phyloP scores from a whole-genome alignment of 2,888 invertebrate species.

The Aquatica leii region DNA sequence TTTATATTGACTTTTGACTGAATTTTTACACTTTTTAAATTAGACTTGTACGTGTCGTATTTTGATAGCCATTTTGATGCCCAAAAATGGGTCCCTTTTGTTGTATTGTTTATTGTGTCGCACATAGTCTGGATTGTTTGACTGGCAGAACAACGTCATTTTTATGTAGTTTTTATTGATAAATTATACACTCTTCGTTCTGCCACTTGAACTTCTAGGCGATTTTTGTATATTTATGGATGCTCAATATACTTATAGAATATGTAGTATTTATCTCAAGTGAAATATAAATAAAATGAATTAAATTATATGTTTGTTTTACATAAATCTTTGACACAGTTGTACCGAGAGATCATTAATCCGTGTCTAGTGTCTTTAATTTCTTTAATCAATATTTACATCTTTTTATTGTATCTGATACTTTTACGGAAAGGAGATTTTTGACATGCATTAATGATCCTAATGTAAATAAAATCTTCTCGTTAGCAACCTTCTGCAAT shows the following conservation, averaged over 20 bases:
- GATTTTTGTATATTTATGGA: conserved; percentile 60
- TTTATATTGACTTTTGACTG: conserved; percentile 53
- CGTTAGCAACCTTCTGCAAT: too few species aligned
- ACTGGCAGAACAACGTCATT: conserved; percentile 58
- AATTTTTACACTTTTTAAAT: conserved; percentile 57
- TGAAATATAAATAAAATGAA: conserved; percentile 47
- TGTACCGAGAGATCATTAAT: too few species aligned
- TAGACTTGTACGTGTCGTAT: conserved; percentile 57
- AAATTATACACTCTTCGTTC: conserved; percentile 43
- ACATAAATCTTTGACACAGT: too few species aligned
- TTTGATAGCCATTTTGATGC: conserved; percentile 58
- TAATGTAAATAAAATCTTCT: too few species aligned
- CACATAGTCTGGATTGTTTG: conserved; percentile 59
- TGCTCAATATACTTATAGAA: conserved; percentile 61
- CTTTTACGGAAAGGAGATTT: too few species aligned
- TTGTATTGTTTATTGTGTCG: conserved; percentile 59
- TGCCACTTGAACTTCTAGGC: conserved; percentile 63
- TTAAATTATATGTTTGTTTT: conserved; percentile 10
- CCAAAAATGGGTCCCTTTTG: conserved; percentile 38
- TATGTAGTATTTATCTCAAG: conserved; percentile 61
- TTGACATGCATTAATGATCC: too few species aligned
- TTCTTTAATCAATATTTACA: too few species aligned
- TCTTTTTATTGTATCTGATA: too few species aligned
- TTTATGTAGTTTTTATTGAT: conserved; percentile 41
- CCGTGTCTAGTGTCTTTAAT: too few species aligned